Percentiles rank a stretch among this genome's conserved stretches.
Conservation (phyloP, 2,797 vertebrate genomes). For the Phalanger gymnotis region DNA sequence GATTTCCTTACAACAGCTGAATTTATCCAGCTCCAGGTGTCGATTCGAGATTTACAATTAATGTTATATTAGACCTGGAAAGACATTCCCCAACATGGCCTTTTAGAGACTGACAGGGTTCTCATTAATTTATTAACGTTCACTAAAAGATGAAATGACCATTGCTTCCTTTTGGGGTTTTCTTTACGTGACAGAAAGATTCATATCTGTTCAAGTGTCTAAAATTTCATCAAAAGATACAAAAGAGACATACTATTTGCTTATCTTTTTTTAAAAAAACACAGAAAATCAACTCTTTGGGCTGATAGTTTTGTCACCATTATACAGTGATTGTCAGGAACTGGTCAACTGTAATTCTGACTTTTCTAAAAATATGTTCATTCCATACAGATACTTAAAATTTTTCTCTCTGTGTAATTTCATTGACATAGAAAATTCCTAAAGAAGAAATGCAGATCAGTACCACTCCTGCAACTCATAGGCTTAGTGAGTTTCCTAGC, state of each 20-base stretch:
- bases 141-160: background rate
- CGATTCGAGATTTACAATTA: background rate
- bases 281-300: background rate
- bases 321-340: background rate
- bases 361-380: background rate
- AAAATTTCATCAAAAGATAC: background rate
- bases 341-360: background rate
- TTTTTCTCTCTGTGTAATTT: background rate
- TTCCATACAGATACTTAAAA: background rate
- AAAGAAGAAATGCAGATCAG: background rate
- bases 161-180: background rate
- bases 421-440: background rate
- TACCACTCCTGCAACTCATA: background rate
- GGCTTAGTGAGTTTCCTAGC: background rate
- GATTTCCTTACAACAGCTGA: background rate
- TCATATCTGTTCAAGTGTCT: background rate
- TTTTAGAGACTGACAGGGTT: background rate
- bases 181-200: background rate
- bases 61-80: background rate
- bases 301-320: background rate
- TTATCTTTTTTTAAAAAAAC: background rate
- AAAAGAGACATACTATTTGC: background rate
- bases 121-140: background rate
- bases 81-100: background rate
- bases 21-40: background rate